These are phyloP conservation scores for Oryzias dopingdopingensis DNA, from an alignment of 2,797 vertebrate genomes.

Conservation along the genomic window DNA sequence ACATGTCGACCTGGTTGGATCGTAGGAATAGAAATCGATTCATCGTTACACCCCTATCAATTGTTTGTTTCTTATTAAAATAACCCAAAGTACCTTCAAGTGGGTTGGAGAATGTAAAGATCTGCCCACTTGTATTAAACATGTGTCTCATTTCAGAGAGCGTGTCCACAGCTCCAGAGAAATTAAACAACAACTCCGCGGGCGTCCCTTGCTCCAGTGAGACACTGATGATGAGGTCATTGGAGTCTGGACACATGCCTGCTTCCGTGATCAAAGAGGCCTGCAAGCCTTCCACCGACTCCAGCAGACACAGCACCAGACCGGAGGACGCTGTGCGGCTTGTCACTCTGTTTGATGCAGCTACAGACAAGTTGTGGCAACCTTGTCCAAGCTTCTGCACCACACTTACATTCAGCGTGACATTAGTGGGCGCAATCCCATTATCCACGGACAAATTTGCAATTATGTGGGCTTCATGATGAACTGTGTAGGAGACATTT, in stretches of 20 bases:
- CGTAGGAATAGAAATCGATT: too few relatives aligned
- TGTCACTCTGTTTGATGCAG: conserved; percentile 72
- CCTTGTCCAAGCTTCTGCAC: conserved; percentile 78
- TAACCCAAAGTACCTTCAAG: conserved; percentile 76
- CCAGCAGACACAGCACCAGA: conserved; percentile 79
- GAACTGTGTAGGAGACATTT: conserved; percentile 80
- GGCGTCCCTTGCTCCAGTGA: conserved; percentile 79
- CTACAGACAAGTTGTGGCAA: conserved; percentile 77
- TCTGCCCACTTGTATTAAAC: conserved; percentile 45
- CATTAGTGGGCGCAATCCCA: conserved; percentile 74
- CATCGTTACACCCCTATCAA: background rate
- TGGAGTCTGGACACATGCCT: conserved; percentile 71
- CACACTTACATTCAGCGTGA: conserved; percentile 74
- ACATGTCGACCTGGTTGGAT: too few relatives aligned
- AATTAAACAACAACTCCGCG: conserved; percentile 77
- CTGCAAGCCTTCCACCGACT: conserved; percentile 79
- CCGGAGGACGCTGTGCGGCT: conserved; percentile 30
- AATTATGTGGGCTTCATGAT: conserved; percentile 67
- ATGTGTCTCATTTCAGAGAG: conserved; percentile 72
- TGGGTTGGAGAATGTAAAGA: conserved; percentile 67
- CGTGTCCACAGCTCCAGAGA: conserved; percentile 65
- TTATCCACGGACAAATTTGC: conserved; percentile 56
- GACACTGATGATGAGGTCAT: conserved; percentile 77
- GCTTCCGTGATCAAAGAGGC: conserved; percentile 67
- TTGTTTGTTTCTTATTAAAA: conserved; percentile 3